phyloP scores from a whole-genome alignment of 2,888 invertebrate genomes.

The Chrysina gloriosa region DNA sequence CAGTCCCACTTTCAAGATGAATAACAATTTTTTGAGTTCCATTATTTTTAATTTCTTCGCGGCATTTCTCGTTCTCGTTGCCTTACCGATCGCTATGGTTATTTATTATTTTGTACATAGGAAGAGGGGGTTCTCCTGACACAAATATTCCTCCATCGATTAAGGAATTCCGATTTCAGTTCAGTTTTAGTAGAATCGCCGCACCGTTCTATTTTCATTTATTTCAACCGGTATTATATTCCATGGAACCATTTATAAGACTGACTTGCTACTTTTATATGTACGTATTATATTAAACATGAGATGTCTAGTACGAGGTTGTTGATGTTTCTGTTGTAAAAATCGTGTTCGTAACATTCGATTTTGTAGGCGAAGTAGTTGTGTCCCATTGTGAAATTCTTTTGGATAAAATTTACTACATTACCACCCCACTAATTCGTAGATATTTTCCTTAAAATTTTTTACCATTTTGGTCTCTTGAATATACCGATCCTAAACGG shows the following conservation, averaged over 20 bases:
- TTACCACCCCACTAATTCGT: too few relatives aligned
- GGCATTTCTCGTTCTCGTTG: constrained; percentile 37
- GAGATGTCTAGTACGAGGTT: background rate
- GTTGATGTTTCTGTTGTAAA: background rate
- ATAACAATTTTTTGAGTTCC: constrained; percentile 33
- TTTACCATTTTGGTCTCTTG: too few relatives aligned
- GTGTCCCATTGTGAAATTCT: too few relatives aligned
- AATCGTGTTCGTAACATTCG: too few relatives aligned
- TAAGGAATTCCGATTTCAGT: background rate
- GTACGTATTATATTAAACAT: background rate
- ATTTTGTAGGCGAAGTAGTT: too few relatives aligned
- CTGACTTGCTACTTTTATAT: constrained; percentile 31
- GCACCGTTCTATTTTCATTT: constrained; percentile 25
- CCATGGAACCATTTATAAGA: constrained; percentile 32
- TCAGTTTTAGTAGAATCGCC: background rate
- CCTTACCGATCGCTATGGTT: constrained; percentile 38
- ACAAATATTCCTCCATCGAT: constrained; percentile 27
- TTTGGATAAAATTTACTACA: too few relatives aligned
- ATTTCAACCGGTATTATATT: constrained; percentile 7
- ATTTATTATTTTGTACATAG: constrained; percentile 37
- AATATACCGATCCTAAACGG: too few relatives aligned
- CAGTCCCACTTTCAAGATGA: background rate
- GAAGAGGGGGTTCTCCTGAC: constrained; percentile 35
- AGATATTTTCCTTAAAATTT: too few relatives aligned
- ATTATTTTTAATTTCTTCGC: constrained; percentile 42